phyloP scores from a whole-genome alignment of 2,888 invertebrate genomes.

The Mimumesa dahlbomi region DNA sequence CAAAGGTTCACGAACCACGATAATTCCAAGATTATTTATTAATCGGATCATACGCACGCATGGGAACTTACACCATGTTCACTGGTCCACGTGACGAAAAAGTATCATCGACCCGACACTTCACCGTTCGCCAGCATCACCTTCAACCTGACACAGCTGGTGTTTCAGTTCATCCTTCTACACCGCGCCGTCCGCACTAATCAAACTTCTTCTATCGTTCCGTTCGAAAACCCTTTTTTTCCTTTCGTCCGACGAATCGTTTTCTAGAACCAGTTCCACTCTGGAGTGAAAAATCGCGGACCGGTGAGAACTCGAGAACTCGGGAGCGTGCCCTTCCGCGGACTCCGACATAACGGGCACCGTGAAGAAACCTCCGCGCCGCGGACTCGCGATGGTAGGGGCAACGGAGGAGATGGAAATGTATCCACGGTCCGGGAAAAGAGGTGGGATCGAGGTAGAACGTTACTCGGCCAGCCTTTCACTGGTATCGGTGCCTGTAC shows the following conservation, averaged over 20 bases:
- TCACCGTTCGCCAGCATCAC: constrained; percentile 27
- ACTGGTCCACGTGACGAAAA: constrained; percentile 13
- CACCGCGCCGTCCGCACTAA: background rate
- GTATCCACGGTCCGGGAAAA: constrained; percentile 28
- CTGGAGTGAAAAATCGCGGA: constrained; percentile 12
- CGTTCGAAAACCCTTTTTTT: background rate
- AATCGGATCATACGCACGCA: background rate
- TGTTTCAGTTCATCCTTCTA: background rate
- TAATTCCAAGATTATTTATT: background rate
- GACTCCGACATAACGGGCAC: constrained; percentile 59
- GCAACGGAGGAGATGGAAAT: constrained; percentile 3
- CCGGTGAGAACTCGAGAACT: constrained; percentile 10
- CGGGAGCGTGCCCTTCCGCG: constrained; percentile 52
- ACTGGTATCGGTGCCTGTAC: too few relatives aligned
- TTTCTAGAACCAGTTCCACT: background rate
- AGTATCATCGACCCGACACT: background rate
- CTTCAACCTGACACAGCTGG: background rate
- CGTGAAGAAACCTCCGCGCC: constrained; percentile 31
- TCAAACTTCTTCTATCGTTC: background rate
- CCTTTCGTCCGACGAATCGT: background rate
- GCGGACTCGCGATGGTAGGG: background rate
- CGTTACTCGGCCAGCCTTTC: constrained; percentile 45
- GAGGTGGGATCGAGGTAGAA: constrained; percentile 29
- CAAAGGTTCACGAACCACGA: background rate
- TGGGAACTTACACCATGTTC: constrained; percentile 51